Percentiles rank a stretch among this genome's conserved stretches.
These are phyloP conservation scores for Petrocephalus schoutedeni DNA, from an alignment of 2,797 vertebrate species.

Conservation along the genomic window DNA sequence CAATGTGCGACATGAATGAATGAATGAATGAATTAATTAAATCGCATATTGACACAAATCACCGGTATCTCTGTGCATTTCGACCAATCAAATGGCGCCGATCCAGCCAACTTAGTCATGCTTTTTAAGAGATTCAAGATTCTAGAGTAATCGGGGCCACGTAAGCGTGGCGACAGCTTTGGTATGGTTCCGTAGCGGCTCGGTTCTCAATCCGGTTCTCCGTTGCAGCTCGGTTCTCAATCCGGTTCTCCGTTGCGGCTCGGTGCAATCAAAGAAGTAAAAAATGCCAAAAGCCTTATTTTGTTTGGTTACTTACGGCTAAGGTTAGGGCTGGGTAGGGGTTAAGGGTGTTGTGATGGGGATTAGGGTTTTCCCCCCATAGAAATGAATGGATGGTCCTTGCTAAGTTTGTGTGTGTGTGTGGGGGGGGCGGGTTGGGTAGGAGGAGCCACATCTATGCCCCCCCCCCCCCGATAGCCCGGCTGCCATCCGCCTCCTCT, in stretches of 20 bases:
- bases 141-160: not conserved
- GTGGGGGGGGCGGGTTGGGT: too few species aligned
- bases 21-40: not conserved
- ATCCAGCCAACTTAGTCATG: not conserved
- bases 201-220: too few species aligned
- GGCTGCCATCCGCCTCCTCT: conserved; percentile 17
- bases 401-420: too few species aligned
- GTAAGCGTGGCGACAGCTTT: not conserved
- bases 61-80: not conserved
- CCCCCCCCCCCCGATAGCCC: not conserved
- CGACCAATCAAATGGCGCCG: not conserved
- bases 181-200: not conserved
- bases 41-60: not conserved
- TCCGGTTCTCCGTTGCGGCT: too few species aligned
- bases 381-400: too few species aligned
- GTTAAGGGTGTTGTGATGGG: too few species aligned
- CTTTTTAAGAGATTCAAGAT: not conserved
- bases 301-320: too few species aligned
- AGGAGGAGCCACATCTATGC: not conserved
- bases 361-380: too few species aligned
- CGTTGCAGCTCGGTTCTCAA: too few species aligned
- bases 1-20: not conserved
- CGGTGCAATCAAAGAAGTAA: too few species aligned
- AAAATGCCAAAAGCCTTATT: too few species aligned
- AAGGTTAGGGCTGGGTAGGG: not conserved